Evolutionary conservation across 2,888 invertebrate genomes (phyloP).

Genomic region (Ellobium chinense): DNA sequence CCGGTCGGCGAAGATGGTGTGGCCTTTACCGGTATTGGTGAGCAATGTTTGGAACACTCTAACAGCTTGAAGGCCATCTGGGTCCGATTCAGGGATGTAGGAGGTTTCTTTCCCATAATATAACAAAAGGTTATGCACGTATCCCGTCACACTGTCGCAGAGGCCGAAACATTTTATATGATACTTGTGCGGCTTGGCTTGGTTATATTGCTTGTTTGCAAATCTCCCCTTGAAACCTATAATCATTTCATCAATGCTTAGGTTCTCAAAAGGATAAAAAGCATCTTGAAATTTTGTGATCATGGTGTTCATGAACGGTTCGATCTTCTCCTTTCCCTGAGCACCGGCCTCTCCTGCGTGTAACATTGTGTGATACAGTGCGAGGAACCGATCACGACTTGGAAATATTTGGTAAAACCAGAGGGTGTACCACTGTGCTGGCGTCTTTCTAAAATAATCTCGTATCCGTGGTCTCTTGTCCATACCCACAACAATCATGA

Average conservation of each 20-base stretch:
- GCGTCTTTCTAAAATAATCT: background rate
- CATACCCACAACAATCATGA: background rate
- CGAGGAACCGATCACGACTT: background rate
- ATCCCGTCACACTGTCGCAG: background rate
- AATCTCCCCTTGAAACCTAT: conserved; percentile 14
- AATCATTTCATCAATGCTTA: conserved; percentile 16
- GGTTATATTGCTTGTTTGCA: conserved; percentile 1
- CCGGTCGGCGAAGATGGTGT: background rate
- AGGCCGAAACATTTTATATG: conserved; percentile 9
- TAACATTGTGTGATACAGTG: background rate
- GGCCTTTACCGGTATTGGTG: background rate
- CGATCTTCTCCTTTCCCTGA: background rate
- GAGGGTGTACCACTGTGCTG: background rate
- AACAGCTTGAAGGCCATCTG: background rate
- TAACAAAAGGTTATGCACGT: background rate
- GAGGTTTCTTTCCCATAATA: conserved; percentile 7
- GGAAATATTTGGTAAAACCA: background rate
- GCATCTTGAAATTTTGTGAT: background rate
- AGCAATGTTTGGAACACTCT: background rate
- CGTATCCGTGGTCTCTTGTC: background rate
- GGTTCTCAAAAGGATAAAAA: background rate
- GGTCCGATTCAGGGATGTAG: background rate
- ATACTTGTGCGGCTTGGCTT: background rate
- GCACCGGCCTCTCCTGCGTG: background rate
- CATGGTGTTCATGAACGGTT: background rate